Evolutionary conservation across 2,888 invertebrate genomes (phyloP).

Genomic region (Trypoxylon attenuatum): DNA sequence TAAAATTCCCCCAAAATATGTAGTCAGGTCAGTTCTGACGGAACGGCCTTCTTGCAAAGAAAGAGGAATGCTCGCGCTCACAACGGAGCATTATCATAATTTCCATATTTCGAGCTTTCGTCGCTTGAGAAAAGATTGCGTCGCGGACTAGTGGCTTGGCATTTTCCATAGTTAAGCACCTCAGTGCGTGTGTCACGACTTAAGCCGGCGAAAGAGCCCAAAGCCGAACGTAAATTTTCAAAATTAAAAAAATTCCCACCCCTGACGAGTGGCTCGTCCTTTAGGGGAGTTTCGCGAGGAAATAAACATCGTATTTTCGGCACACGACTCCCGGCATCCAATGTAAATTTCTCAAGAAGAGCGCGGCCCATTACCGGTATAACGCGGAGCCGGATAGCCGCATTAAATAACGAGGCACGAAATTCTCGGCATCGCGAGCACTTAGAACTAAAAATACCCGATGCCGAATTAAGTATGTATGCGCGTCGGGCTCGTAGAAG

Average conservation of each 20-base stretch:
- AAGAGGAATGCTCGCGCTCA: too few species aligned
- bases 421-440: not conserved
- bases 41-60: not conserved
- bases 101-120: slow-evolving; percentile 4
- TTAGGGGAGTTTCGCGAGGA: not conserved
- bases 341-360: too few species aligned
- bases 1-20: too few species aligned
- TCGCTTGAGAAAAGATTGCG: not conserved
- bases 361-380: too few species aligned
- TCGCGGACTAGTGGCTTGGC: not conserved
- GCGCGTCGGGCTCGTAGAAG: too few species aligned
- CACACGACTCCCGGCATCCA: too few species aligned
- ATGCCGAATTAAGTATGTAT: too few species aligned
- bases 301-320: not conserved
- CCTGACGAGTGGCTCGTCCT: not conserved
- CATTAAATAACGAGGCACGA: not conserved
- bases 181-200: not conserved
- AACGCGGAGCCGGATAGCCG: not conserved
- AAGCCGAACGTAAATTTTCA: not conserved
- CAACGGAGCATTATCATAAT: slow-evolving; percentile 10
- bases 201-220: not conserved
- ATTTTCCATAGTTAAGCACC: too few species aligned
- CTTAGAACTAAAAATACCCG: too few species aligned
- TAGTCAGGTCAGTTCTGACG: too few species aligned
- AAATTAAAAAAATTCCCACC: slow-evolving; percentile 1